Evolutionary conservation across 1,140 invertebrate genomes (phyloP), one percentile per base, ranked within the genome.

Genomic region (Lasaia peninsularis): DNA sequence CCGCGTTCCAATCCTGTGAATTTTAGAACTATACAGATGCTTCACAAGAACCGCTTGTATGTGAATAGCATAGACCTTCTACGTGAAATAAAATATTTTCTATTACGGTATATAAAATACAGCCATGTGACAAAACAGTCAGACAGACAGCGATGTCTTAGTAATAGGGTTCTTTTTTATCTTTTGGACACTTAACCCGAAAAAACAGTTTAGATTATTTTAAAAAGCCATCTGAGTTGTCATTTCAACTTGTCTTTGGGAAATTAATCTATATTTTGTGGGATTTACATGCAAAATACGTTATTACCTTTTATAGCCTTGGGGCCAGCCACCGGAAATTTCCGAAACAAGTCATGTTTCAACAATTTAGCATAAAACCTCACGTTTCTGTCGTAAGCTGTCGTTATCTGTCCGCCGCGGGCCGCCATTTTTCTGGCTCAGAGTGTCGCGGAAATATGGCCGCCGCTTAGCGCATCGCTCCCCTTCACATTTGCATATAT

Each of bases 381-480:
- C 75, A 73, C 78, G 77, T 79, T 65, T 65, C 64, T 69, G 69
- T 73, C 77, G 62, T 82, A 80, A 82, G 75, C 79, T 75, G 75
- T 69, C 76, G 75, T 75, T 76, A 82, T 80, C 75, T 77, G 73
- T 60, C 63, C 63, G 55, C 63, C 62, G 63, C 64, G 58, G 60
- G 52, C 63, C 52, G 68, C 65, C 72, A 74, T 81, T 78, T 79
- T 78, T 79, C 73, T 69, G 62, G 65, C 63, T 75, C 67, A 63
- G 53, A 33, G 69, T 71, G 58, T 62, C 52, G 56, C 58, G 59
- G 50, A 67, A 65, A 71, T 69, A 69, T 71, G 69, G 60, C 55
- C 60, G 52, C 61, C 71, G 65, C 62, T 64, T 63, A 52, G 65
- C 60, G 52, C 52, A 62, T 60, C 57, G 55, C 65, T 51, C 67